Percentiles rank a stretch among this genome's conserved stretches.
Evolutionary conservation across 2,113 vertebrate species (phyloP).

Genomic region (Onychostruthus taczanowskii): DNA sequence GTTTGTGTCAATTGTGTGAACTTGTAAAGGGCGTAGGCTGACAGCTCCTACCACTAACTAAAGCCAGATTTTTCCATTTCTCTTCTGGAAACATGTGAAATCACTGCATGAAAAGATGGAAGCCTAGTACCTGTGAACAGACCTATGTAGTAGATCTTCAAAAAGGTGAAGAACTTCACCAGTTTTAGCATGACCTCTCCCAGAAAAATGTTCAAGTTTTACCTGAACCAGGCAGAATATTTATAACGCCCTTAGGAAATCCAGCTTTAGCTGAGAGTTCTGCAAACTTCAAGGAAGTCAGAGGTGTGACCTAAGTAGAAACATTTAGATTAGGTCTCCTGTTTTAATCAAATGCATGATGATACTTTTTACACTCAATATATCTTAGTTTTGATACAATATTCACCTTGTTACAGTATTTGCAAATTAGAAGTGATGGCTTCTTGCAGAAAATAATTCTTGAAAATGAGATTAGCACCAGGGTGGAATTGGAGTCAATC

Average conservation of each 20-base stretch:
- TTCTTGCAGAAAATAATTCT: not conserved
- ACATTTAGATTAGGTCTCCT: not conserved
- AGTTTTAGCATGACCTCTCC: not conserved
- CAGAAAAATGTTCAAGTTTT: not conserved
- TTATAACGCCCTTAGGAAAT: conserved; percentile 82
- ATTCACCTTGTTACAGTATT: not conserved
- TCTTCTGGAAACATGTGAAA: not conserved
- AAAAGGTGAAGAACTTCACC: not conserved
- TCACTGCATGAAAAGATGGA: not conserved
- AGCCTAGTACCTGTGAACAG: not conserved
- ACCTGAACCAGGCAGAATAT: conserved; percentile 85
- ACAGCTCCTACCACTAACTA: not conserved
- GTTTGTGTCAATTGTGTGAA: not conserved
- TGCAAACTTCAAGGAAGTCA: conserved; percentile 86
- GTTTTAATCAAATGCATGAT: not conserved
- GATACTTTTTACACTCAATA: not conserved
- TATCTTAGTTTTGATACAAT: not conserved
- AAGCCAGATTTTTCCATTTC: not conserved
- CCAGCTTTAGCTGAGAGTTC: conserved; percentile 80
- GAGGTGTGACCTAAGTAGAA: conserved; percentile 79
- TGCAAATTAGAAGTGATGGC: not conserved
- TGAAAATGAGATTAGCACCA: not conserved
- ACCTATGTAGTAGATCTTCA: not conserved
- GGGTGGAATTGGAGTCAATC: not conserved
- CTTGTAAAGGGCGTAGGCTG: not conserved